Base-by-base conservation (phyloP, 1,140 invertebrate species). In the Vanessa atalanta region DNA sequence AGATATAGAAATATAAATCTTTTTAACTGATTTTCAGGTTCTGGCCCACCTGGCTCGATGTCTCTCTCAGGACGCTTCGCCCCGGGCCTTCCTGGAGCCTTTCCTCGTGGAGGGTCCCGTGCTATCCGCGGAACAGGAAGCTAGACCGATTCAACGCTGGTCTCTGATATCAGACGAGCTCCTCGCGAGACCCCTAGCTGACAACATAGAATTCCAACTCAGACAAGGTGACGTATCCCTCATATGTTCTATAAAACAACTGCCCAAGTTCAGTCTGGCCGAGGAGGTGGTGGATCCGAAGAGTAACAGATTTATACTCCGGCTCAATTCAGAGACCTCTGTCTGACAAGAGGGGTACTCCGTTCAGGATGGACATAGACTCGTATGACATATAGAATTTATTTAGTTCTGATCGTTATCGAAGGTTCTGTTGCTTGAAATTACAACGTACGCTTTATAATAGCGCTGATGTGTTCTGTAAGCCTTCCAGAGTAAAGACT, bases 271-370 rank as follows among this genome's bases (percentile, higher is more conserved):
- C 85, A 97, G 97, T 91, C 94, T 99, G 4, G 97, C 97, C 0
- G 98, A 99, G 90, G 98, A 99, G 93, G 96, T 99, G 0, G 96
- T 99, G 16, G 97, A 99, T 94, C 97, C 98, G 0, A 98, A 98
- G 88, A 97, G 96, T 76, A 99, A 99, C 92, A 97, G 98, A 82
- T 99, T 99, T 95, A 96, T 99, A 48, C 92, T 99, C 63, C 94
- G 98, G 84, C 93, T 99, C 1, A 99, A 98, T 89, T 99, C 98
- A 0, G 98, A 99, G 92, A 99, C 98, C 11, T 99, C 98, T 55
- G 98, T 99, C 87, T 99, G 96, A 96, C 94, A 94, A 15, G 48
- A 53, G 72, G 88, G 87, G 68, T 85, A 76, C 48, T 68, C 74
- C 14, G 68, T 65, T 67, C 65, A 82, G 11, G 89, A 90, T 43